Evolutionary conservation across 1,140 invertebrate species (phyloP), one percentile per base, ranked within the genome.

Genomic region (Drosophila lini): DNA sequence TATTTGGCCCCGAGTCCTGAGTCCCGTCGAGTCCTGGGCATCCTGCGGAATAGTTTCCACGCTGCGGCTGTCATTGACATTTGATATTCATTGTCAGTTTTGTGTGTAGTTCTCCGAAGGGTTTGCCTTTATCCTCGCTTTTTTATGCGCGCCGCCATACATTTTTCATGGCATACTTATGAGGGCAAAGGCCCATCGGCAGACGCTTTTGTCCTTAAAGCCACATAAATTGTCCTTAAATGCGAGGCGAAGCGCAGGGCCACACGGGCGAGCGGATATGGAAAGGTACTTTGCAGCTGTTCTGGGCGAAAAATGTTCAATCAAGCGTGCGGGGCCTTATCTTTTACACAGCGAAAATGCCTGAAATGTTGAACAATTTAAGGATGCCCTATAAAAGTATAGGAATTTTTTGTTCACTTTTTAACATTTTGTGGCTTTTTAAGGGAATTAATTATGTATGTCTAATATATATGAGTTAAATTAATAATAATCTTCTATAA

Each of bases 141-240:
- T 68, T 76, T 59, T 74, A 57, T 56, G 50, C 44, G 28, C 47
- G 56, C 38, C 55, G 76, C 75, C 31, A 74, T 75, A 75, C 70
- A 82, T 68, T 75, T 70, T 82, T 86, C 76, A 88, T 86, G 73
- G 83, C 83, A 88, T 86, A 86, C 83, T 86, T 86, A 79, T 86
- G 79, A 57, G 82, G 71, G 76, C 83, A 80, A 48, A 65, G 71
- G 70, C 62, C 52, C 77, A 74, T 41, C 47, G 61, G 58, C 63
- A 69, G 76, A 47, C 61, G 67, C 74, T 61, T 71, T 57, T 68
- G 67, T 63, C 77, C 81, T 84, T 80, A 80, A 84, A 84, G 77
- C 81, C 80, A 84, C 73, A 83, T 83, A 80, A 84, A 84, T 83
- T 76, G 50, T 76, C 44, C 50, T 73, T 34, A 52, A 78, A 55